Percentiles rank a stretch among this genome's conserved stretches.
Conservation (phyloP, 2,888 invertebrate genomes). For the Amblyteles armatorius region DNA sequence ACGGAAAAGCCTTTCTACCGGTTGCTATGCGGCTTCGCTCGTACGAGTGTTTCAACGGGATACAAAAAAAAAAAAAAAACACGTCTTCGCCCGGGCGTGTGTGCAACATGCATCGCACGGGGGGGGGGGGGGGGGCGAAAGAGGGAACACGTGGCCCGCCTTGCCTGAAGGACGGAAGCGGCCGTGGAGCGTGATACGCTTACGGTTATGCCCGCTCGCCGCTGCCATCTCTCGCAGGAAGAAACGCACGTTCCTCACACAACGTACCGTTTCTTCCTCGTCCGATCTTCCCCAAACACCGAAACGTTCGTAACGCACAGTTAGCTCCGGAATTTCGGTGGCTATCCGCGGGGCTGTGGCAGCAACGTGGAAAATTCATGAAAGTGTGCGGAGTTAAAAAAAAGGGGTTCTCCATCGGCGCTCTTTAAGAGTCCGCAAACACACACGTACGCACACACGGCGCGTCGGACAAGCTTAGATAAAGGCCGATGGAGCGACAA, state of each 20-base stretch:
- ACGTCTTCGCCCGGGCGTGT: neutral
- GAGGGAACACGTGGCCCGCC: conserved; percentile 38
- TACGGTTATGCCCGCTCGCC: conserved; percentile 23
- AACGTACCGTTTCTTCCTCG: conserved; percentile 33
- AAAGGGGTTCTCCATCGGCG: neutral
- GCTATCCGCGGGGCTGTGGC: too few relatives aligned
- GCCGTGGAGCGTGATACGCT: conserved; percentile 50
- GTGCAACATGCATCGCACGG: conserved; percentile 12
- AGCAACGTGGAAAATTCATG: too few relatives aligned
- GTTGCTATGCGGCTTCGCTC: conserved; percentile 60
- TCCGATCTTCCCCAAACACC: conserved; percentile 2
- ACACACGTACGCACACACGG: neutral
- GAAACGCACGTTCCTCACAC: conserved; percentile 26
- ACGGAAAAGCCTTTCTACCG: conserved; percentile 56
- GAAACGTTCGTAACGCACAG: neutral
- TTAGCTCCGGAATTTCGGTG: neutral
- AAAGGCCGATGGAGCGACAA: neutral
- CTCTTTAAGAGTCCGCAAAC: neutral
- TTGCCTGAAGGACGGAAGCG: conserved; percentile 43
- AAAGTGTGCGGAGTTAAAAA: neutral
- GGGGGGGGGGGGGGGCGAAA: neutral
- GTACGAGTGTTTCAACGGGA: conserved; percentile 6
- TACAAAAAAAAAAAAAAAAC: neutral
- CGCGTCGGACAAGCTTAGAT: neutral
- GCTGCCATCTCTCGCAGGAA: neutral